Base-by-base conservation (phyloP, 2,888 invertebrate species). In the Chloromyia formosa region DNA sequence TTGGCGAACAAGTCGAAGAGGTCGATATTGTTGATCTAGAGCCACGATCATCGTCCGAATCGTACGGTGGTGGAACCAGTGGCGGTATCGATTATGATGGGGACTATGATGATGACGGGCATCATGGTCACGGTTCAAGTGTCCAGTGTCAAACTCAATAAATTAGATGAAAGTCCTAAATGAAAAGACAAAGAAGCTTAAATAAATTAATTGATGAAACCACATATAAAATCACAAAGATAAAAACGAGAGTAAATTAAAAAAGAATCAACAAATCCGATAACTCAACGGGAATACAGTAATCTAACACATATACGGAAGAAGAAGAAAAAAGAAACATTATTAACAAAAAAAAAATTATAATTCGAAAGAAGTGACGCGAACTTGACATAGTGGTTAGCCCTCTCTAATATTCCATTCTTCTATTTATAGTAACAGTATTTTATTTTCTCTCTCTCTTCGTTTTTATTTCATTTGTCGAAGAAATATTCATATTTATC, bases 141-240 rank as follows among this genome's bases (percentile, higher is more conserved):
- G 90, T 94, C 79, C 94, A 94, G 85, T 94, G 94, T 86, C 92
- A 93, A 80, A 92, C 93, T 84, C 94, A 94, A 87, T 94, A 90
- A 88, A 84, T 53, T 58, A 73, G 61, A 73, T 27, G 35, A 62
- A 71, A 23, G 60, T 54, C 35, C 7, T 69, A 54, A 74, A 72
- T 58, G 72, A 54, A 74, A 72, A 72, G 72, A 72, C 56, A 69
- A 68, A 56, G 23, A 22, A 4, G 18, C 49, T 16, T 68, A 45
- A 68, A 53, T 18, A 68, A 49, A 12, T 16, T 58, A 10, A 58
- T 16, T 58, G 2, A 58, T 23, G 18, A 5, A 9, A 35, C 18
- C 58, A 58, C 12, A 58, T 10, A 58, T 12, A 18, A 58, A 58
- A 58, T 18, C 5, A 12, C 16, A 58, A 58, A 12, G 18, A 58